Base-by-base conservation (phyloP, 2,797 vertebrate genomes). In the Micropoecilia bifurca region DNA sequence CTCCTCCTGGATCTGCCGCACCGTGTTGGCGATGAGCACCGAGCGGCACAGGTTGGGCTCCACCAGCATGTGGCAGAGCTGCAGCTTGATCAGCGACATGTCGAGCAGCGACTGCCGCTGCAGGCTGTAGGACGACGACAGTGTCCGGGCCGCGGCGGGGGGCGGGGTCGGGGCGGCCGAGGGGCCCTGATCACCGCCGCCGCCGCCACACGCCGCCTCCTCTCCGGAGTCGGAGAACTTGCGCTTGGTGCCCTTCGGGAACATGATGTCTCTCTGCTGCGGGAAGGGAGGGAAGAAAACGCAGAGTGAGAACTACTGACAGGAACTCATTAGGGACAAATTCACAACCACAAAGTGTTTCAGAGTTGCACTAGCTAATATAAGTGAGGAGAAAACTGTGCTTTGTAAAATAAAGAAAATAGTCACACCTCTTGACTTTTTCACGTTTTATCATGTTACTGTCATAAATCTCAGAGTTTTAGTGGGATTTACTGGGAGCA, bases 11-110 rank as follows among this genome's bases (percentile, higher is more conserved):
- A 99, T 98, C 95, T 99, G 99, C 77, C 98, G 96, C 73, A 99
- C 98, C 0, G 98, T 99, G 95, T 99, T 99, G 84, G 98, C 98
- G 4, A 99, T 99, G 77, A 99, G 98, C 77, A 99, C 99, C 0
- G 98, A 99, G 50, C 98, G 97, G 90, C 98, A 99, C 74, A 99
- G 96, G 92, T 97, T 98, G 66, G 98, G 98, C 85, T 99, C 98
- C 55, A 97, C 98, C 92, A 99, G 95, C 98, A 98, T 98, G 96
- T 99, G 98, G 92, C 99, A 99, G 43, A 99, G 96, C 93, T 99
- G 99, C 87, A 99, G 97, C 92, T 99, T 99, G 90, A 99, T 97
- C 84, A 99, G 95, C 30, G 99, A 99, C 98, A 99, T 99, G 93
- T 99, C 97, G 82, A 99, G 95, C 71, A 99, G 96, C 0, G 97